phyloP scores from a whole-genome alignment of 30 jellyfish, hydroid and myxozoan species.

The Aurelia coerulea region DNA sequence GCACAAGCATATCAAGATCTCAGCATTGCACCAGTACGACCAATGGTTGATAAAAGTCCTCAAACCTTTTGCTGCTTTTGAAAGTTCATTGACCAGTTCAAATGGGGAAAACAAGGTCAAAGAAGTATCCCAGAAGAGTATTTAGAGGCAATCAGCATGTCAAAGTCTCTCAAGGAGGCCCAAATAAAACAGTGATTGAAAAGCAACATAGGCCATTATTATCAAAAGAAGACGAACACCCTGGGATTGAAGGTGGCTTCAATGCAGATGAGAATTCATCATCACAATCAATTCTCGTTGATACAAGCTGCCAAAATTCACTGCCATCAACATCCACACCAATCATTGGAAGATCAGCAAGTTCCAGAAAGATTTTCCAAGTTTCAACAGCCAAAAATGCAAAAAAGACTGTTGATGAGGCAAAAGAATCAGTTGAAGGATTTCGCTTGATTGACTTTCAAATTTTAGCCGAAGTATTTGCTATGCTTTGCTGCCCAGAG shows the following conservation, averaged over 20 bases:
- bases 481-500: constrained; percentile 7
- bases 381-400: not conserved
- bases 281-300: not conserved
- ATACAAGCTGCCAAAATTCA: constrained; percentile 3
- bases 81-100: too few species aligned
- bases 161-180: not conserved
- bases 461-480: not conserved
- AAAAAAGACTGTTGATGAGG: not conserved
- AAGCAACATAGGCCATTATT: not conserved
- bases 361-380: not conserved
- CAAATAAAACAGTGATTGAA: not conserved
- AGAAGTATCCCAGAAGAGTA: too few species aligned
- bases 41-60: too few species aligned
- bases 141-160: constrained; percentile 1
- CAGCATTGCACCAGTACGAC: too few species aligned
- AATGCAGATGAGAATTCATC: not conserved
- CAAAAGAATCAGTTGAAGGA: constrained; percentile 1
- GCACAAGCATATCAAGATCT: too few species aligned
- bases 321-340: constrained; percentile 1
- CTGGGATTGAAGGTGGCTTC: constrained; percentile 1
- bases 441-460: constrained; percentile 2
- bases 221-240: not conserved
- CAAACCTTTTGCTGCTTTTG: too few species aligned
- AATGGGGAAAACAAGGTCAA: not conserved
- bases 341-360: not conserved